Evolutionary conservation across 2,888 invertebrate genomes (phyloP).

Genomic region (Eilema griseolum): DNA sequence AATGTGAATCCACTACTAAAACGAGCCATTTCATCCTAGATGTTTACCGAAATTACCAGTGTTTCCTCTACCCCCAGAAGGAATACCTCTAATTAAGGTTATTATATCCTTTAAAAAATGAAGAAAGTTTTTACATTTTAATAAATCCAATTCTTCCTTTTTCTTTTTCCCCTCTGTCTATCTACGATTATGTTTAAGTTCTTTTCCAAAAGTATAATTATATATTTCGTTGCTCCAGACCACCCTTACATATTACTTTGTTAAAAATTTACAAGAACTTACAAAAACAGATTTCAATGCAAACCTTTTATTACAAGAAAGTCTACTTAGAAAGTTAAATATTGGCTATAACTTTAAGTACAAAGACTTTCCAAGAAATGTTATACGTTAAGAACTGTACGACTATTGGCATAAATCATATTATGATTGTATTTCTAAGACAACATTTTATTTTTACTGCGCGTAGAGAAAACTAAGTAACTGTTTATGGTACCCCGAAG

Average conservation of each 20-base stretch:
- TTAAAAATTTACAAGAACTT: background rate
- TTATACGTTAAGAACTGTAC: slow-evolving; percentile 19
- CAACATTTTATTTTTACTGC: slow-evolving; percentile 27
- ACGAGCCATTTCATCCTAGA: no score
- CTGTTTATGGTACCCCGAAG: slow-evolving; percentile 49
- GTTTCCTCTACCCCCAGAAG: no score
- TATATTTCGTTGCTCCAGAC: background rate
- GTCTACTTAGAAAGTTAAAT: slow-evolving; percentile 11
- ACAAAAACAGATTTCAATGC: slow-evolving; percentile 6
- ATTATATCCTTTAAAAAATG: no score
- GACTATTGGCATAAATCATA: slow-evolving; percentile 25
- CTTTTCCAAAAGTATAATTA: no score
- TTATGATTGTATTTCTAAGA: slow-evolving; percentile 29
- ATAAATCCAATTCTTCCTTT: no score
- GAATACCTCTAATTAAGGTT: no score
- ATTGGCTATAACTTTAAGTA: slow-evolving; percentile 9
- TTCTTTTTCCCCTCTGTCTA: background rate
- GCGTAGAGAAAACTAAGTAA: slow-evolving; percentile 33
- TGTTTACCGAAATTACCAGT: no score
- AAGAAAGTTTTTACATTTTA: no score
- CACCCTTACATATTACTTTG: background rate
- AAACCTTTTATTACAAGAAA: slow-evolving; percentile 11
- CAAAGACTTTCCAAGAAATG: slow-evolving; percentile 21
- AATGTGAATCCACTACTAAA: no score
- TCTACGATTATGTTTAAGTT: no score